Base-by-base conservation (phyloP, 2,888 invertebrate species). In the Tubulanus polymorphus region DNA sequence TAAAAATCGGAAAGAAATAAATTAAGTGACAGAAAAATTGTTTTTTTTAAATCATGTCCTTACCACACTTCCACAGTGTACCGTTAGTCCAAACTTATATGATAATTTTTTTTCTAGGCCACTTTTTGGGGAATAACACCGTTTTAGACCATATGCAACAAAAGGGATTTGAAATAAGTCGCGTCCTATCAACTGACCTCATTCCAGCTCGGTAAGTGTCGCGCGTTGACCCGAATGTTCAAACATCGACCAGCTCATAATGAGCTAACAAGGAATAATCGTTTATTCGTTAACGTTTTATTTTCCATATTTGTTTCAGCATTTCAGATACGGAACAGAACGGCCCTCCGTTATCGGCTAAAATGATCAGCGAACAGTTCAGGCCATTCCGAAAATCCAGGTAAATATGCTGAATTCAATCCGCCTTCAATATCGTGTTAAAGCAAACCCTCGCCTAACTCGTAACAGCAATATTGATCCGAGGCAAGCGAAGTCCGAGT, bases 71-170 rank as follows among this genome's bases (percentile, higher is more conserved):
- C n/a, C n/a, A n/a, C n/a, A n/a, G n/a, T n/a, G n/a, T n/a, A n/a
- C n/a, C n/a, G n/a, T n/a, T n/a, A n/a, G n/a, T n/a, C n/a, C n/a
- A 32, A 32, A 32, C n/a, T 32, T 32, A 32, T 12, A 32, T 32
- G 35, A 54, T 56, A 54, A 52, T 49, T 54, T 53, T 57, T 49
- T 53, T 69, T 72, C 32, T 67, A 81, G 80, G 79, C 61, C 81
- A 81, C 63, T 82, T 81, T 69, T 62, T 82, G 47, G 81, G 82
- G 25, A 78, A 81, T 56, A 64, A 79, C 62, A 80, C 80, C 35
- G 76, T 82, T 25, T 69, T 82, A 57, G 79, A 81, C 57, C 71
- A 74, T 56, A 64, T 82, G 48, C 57, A 70, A 51, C 65, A 70
- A 37, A 66, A 65, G 20, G 81, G 81, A 1, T 75, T 73, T 63